Conservation (phyloP, 2,113 vertebrate species). For the Etheostoma spectabile region DNA sequence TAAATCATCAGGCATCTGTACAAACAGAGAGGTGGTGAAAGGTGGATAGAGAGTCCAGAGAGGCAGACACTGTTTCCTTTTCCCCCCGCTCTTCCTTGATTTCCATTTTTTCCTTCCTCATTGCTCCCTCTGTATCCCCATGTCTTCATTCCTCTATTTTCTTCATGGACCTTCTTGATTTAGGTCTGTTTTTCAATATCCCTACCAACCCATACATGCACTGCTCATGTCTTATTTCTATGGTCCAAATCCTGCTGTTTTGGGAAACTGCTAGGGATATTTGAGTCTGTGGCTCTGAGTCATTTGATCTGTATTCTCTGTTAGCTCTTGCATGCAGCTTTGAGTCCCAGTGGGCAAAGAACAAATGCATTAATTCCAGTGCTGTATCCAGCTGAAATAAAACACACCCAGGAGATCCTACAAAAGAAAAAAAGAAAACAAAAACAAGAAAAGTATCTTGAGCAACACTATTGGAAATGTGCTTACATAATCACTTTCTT, state of each 20-base stretch:
- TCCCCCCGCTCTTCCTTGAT: conserved; percentile 14
- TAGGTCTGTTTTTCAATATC: conserved; percentile 25
- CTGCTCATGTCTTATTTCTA: conserved; percentile 14
- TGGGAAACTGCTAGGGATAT: conserved; percentile 50
- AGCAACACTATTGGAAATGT: neutral
- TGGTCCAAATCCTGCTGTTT: conserved; percentile 58
- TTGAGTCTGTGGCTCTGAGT: conserved; percentile 39
- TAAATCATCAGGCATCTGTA: conserved; percentile 78
- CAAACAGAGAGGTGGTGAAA: conserved; percentile 72
- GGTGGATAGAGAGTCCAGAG: conserved; percentile 9
- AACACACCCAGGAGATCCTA: conserved; percentile 33
- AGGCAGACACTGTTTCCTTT: conserved; percentile 37
- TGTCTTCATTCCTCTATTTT: conserved; percentile 5
- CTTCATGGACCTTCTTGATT: conserved; percentile 7
- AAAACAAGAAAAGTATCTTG: neutral
- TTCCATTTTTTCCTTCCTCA: neutral
- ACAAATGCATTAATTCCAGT: conserved; percentile 59
- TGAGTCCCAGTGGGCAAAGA: conserved; percentile 34
- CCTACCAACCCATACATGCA: neutral
- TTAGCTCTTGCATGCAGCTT: conserved; percentile 32
- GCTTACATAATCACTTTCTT: neutral
- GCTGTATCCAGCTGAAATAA: conserved; percentile 49
- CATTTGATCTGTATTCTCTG: conserved; percentile 54
- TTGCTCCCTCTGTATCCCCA: neutral
- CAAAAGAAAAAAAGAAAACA: conserved; percentile 23